Base-by-base conservation (phyloP, 1,140 invertebrate species). In the Subanguina moxae region DNA sequence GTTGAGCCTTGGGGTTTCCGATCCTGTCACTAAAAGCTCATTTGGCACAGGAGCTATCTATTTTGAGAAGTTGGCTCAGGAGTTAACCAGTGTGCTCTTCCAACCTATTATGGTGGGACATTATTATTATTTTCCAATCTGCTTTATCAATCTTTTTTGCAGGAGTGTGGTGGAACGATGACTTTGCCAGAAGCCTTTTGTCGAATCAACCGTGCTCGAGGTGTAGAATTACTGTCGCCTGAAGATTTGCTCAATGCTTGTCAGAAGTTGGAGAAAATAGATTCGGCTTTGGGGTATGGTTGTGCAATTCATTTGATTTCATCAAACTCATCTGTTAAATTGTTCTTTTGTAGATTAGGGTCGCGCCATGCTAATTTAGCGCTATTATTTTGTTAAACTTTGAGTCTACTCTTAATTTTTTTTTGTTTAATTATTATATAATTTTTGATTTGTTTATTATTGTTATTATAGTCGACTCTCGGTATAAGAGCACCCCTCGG, bases 111-210 rank as follows among this genome's bases (percentile, higher is more conserved):
- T 89, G 84, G 91, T 92, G 84, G 82, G 61, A 52, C 28, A 21
- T 64, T 25, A 7, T 38, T 17, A 64, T 15, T 13, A 19, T 56
- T 65, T 68, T 68, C 27, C 46, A 30, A 28, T 7, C 27, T 17
- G 15, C n/a, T 15, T 15, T 8, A 52, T 1, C 23, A 19, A 7
- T 7, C n/a, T 52, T 15, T 52, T 52, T 62, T 76, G 25, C 48
- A 82, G 78, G 78, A 82, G 62, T 78, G 73, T 56, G 80, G 80
- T 9, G 94, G 94, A 15, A 93, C 97, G 86, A 96, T 98, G 90
- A 89, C 91, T 9, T 83, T 98, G 57, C 89, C 94, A 9, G 95
- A 98, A 86, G 93, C 91, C 5, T 99, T 93, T 85, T 97, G 94
- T 84, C 86, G 93, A 74, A 89, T 97, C 5, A 98, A 98, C 78